Conservation (phyloP, 2,797 vertebrate genomes). For the Novumbra hubbsi region DNA sequence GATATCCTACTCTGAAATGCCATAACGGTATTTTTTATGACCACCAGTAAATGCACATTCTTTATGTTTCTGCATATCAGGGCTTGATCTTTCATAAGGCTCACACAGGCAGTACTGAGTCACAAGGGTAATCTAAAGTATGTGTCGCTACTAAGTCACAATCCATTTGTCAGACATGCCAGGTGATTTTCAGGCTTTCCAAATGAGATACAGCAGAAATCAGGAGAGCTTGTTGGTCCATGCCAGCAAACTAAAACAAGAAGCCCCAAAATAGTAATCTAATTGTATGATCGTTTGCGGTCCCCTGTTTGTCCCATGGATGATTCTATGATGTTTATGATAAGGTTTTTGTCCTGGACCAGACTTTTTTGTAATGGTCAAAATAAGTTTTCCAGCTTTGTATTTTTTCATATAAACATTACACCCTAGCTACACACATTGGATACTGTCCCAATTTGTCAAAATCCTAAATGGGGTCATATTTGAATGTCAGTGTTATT, state of each 20-base stretch:
- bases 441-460: too few species aligned
- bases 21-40: background rate
- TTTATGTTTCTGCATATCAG: background rate
- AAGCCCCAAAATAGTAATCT: too few species aligned
- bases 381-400: too few species aligned
- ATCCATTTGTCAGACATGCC: background rate
- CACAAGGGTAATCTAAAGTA: background rate
- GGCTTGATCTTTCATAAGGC: background rate
- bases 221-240: slow-evolving; percentile 26
- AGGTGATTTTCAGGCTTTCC: background rate
- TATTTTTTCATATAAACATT: too few species aligned
- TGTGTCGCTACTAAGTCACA: background rate
- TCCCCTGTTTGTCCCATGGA: too few species aligned
- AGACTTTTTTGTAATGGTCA: too few species aligned
- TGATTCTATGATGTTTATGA: too few species aligned
- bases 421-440: too few species aligned
- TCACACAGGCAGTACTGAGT: background rate
- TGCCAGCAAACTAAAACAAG: background rate
- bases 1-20: background rate
- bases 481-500: too few species aligned
- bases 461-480: too few species aligned
- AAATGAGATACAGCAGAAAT: slow-evolving; percentile 35
- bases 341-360: too few species aligned
- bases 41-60: background rate
- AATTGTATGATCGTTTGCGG: too few species aligned